Percentiles rank a stretch among this genome's conserved stretches.
These are phyloP conservation scores for Apaloderma vittatum DNA, from an alignment of 2,113 vertebrate genomes.

Conservation along the genomic window DNA sequence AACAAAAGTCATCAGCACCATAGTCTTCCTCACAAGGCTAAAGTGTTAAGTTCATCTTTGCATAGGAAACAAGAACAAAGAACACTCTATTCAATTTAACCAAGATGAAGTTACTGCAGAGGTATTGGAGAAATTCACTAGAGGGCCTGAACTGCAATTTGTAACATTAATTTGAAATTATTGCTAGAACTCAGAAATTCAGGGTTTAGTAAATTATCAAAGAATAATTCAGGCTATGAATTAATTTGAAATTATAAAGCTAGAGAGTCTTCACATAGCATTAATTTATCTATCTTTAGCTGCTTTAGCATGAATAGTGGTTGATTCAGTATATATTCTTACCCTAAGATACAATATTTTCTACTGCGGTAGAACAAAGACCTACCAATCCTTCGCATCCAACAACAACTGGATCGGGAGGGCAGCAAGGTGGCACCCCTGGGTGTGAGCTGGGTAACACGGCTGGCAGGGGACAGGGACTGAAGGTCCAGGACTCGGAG, in stretches of 20 bases:
- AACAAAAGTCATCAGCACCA: accelerated
- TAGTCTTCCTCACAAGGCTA: background rate
- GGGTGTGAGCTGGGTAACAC: background rate
- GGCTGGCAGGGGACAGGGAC: background rate
- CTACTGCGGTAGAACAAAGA: background rate
- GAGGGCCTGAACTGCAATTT: background rate
- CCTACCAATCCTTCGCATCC: background rate
- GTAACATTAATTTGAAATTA: background rate
- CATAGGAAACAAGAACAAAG: background rate
- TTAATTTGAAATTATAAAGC: background rate
- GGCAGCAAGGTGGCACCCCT: background rate
- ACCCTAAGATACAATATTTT: background rate
- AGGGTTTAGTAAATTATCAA: background rate
- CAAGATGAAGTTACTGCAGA: background rate
- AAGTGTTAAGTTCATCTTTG: background rate
- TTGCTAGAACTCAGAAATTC: background rate
- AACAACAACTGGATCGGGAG: background rate
- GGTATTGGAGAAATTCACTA: background rate
- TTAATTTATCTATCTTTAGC: background rate
- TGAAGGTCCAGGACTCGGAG: background rate
- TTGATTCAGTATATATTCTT: background rate
- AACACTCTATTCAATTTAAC: background rate
- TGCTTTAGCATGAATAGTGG: background rate
- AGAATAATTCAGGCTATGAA: background rate
- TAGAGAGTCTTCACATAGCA: background rate